phyloP scores from a whole-genome alignment of 2,113 vertebrate genomes.

The Tyto alba region DNA sequence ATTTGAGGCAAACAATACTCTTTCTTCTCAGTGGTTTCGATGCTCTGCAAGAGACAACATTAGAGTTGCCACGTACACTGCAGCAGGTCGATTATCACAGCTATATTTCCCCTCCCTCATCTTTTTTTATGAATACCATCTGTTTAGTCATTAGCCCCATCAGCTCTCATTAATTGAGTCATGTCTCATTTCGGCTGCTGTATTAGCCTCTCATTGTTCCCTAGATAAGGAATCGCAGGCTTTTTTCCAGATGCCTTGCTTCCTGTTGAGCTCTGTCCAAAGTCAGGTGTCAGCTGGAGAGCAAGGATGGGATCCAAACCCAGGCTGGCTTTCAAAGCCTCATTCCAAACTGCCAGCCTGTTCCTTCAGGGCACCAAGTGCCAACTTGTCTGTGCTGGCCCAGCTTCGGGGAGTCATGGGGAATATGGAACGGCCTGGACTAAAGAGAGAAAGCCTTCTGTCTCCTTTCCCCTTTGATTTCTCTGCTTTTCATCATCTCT shows the following conservation, averaged over 20 bases:
- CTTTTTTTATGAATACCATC: conserved; percentile 67
- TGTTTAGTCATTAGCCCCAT: conserved; percentile 71
- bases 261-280: conserved; percentile 50
- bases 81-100: conserved; percentile 51
- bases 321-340: background rate
- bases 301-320: conserved; percentile 14
- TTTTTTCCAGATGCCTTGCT: conserved; percentile 51
- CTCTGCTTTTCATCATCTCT: conserved; percentile 29
- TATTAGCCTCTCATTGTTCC: conserved; percentile 63
- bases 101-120: conserved; percentile 33
- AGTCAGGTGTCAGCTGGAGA: conserved; percentile 65
- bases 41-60: background rate
- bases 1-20: background rate
- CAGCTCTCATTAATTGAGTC: conserved; percentile 68
- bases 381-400: conserved; percentile 1
- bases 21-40: background rate
- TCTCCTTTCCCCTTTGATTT: conserved; percentile 27
- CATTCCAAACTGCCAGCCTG: conserved; percentile 9
- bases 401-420: background rate
- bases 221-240: conserved; percentile 22
- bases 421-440: background rate
- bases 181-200: conserved; percentile 64
- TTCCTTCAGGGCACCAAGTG: conserved; percentile 23
- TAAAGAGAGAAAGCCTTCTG: conserved; percentile 31
- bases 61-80: background rate